A percentile compares a stretch with the other conserved stretches of the same genome.
These are phyloP conservation scores for Cyclophora punctaria DNA, from an alignment of 2,888 invertebrate species.

Conservation along the genomic window DNA sequence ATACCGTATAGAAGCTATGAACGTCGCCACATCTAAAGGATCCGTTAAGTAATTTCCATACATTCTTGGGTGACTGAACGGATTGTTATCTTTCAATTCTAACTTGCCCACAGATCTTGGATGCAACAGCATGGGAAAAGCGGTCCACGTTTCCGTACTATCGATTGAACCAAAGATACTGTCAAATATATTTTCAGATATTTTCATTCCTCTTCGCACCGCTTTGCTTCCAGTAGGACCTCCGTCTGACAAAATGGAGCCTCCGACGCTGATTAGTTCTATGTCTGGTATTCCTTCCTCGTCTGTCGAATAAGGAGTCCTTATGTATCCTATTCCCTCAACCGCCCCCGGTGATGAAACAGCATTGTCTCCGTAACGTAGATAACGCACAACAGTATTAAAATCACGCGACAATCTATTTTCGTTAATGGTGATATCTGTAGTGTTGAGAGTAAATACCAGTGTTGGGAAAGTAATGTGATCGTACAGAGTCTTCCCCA, in stretches of 20 bases:
- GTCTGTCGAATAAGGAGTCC: slow-evolving; percentile 70
- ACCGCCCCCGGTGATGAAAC: slow-evolving; percentile 74
- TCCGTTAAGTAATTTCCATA: slow-evolving; percentile 81
- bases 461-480: slow-evolving; percentile 79
- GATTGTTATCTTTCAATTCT: slow-evolving; percentile 77
- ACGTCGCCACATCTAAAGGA: slow-evolving; percentile 75
- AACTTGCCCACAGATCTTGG: slow-evolving; percentile 82
- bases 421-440: slow-evolving; percentile 37
- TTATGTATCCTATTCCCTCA: slow-evolving; percentile 78
- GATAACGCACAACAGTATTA: slow-evolving; percentile 34
- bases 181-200: slow-evolving; percentile 56
- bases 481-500: slow-evolving; percentile 79
- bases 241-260: slow-evolving; percentile 52
- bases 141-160: slow-evolving; percentile 66
- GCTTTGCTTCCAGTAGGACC: slow-evolving; percentile 51
- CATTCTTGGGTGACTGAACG: slow-evolving; percentile 78
- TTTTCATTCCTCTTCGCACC: slow-evolving; percentile 55
- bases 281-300: slow-evolving; percentile 78
- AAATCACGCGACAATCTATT: slow-evolving; percentile 20
- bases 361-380: slow-evolving; percentile 53
- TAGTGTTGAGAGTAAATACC: slow-evolving; percentile 74
- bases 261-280: slow-evolving; percentile 79
- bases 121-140: slow-evolving; percentile 78
- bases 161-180: slow-evolving; percentile 57
- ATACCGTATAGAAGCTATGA: slow-evolving; percentile 76